Base-by-base conservation (phyloP, 2,888 invertebrate genomes). In the Rhaphigaster nebulosa region DNA sequence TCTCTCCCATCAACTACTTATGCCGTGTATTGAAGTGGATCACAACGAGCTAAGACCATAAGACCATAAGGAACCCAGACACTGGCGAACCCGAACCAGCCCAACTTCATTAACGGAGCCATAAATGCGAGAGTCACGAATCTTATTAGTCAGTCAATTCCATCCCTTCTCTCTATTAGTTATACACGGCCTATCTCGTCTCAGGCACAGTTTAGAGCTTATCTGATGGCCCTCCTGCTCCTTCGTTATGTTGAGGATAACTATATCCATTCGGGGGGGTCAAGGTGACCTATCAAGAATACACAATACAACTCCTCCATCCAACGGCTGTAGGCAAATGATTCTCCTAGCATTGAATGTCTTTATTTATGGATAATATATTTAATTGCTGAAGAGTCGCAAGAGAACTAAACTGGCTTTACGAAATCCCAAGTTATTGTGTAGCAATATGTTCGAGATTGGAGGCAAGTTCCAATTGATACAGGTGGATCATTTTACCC, bases 41-140 rank as follows among this genome's bases (percentile, higher is more conserved):
- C 70, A 34, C 70, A 34, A 34, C 34, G 70, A 34, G 34, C 34
- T 1, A 15, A 65, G 34, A 12, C 70, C 34, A 65, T 65, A 29
- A 38, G 38, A 23, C 34, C 70, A 76, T 76, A 76, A 76, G 70
- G 70, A 76, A 38, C 70, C 70, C 34, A 76, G 20, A 23, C 70
- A 20, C 34, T 76, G 70, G 70, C 70, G 60, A 56, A 88, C 60
- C 50, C 26, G 38, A 56, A 56, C 60, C 56, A 88, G 60, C 41
- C 60, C 88, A 56, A 56, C 60, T 88, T 88, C 88, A 88, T 88
- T 88, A 88, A 84, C 84, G 88, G 88, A 65, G 65, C n/a, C 84
- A 84, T 84, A 84, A 84, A 84, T 84, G 84, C 60, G 88, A 88
- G 88, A 60, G 88, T 88, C 88, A 88, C 88, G 88, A 88, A 88